Base-by-base conservation (phyloP, 2,797 vertebrate genomes). In the Clarias fuscus region DNA sequence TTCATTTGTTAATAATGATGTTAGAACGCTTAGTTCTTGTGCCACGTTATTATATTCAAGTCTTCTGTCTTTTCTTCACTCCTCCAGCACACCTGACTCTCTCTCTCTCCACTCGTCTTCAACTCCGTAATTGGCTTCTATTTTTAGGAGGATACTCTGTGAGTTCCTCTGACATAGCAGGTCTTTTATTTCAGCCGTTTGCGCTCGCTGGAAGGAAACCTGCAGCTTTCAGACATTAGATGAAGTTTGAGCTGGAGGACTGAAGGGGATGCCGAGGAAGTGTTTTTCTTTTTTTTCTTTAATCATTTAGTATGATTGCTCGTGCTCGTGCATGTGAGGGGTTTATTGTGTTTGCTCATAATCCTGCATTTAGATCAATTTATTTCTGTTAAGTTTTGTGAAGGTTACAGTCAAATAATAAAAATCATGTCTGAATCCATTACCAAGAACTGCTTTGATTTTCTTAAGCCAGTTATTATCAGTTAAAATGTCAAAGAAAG, bases 381-480 rank as follows among this genome's bases (percentile, higher is more conserved):
- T 20, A 62, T 43, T 71, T 72, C 20, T 2, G 37, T 43, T 72
- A 10, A 40, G 7, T 43, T 72, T 24, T 48, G 11, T 72, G 22
- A 48, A 73, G 40, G 22, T 73, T 48, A 27, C 48, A 27, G 6
- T 73, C 5, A 7, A 73, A 53, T 73, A 5, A 1, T n/a, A 76
- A 56, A 58, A 4, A 11, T 11, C 48, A 48, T 48, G n/a, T 76
- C 73, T 58, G 48, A 76, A 18, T 56, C 15, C 73, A 76, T 76
- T 76, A 76, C n/a, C 73, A 76, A 76, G 73, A 76, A 58, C n/a
- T 76, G 48, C 27, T 56, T 17, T 27, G 2, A 40, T 24, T 73
- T 48, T 48, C 71, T 53, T 20, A 7, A 70, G 68, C n/a, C 65
- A 71, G 33, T 40, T 20, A 22, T 18, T 20, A 20, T 71, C 22